Evolutionary conservation across 2,888 invertebrate species (phyloP).

Genomic region (Linnaemya vulpina): DNA sequence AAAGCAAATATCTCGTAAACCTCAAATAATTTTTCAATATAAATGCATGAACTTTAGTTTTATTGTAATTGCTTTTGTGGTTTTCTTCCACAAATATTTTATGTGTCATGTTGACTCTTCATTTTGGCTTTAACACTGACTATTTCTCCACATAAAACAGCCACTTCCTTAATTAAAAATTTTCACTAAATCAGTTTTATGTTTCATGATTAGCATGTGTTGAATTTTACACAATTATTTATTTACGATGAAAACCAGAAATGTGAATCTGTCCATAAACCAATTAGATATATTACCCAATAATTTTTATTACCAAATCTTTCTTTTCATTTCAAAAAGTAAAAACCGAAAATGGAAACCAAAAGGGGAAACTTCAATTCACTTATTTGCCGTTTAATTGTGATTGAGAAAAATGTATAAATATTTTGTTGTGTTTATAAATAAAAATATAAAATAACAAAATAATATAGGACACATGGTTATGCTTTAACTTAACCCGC

Average conservation of each 20-base stretch:
- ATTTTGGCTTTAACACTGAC: neutral
- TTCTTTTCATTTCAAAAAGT: neutral
- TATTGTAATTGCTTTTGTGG: neutral
- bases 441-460: conserved; percentile 2
- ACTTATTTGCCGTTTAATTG: conserved; percentile 34
- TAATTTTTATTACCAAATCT: conserved; percentile 53
- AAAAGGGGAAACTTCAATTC: neutral
- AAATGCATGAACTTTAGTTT: conserved; percentile 20
- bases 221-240: conserved; percentile 43
- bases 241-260: conserved; percentile 20
- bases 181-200: conserved; percentile 51
- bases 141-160: neutral
- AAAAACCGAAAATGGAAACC: neutral
- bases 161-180: conserved; percentile 45
- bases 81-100: neutral
- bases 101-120: neutral
- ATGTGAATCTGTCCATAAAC: conserved; percentile 49
- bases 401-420: conserved; percentile 45
- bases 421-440: conserved; percentile 43
- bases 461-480: conserved; percentile 65
- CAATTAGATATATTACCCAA: conserved; percentile 67
- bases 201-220: conserved; percentile 56
- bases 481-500: conserved; percentile 63
- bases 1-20: too few species aligned
- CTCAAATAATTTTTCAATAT: neutral